Evolutionary conservation across 1,140 invertebrate species (phyloP), one percentile per base, ranked within the genome.

Genomic region (Galendromus occidentalis): DNA sequence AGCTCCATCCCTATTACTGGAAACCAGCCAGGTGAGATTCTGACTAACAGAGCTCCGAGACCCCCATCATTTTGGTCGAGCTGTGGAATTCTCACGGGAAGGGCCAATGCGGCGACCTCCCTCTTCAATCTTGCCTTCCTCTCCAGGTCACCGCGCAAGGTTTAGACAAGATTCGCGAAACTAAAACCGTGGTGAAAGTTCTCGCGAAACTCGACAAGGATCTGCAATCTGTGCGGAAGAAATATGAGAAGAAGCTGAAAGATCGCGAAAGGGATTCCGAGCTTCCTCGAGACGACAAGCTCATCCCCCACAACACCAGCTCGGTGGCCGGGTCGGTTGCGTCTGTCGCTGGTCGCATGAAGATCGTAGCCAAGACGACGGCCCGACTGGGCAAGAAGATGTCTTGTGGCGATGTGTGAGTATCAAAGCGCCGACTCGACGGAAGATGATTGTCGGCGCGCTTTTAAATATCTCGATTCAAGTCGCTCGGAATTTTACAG

Each of bases 191-290:
- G 2, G 82, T 81, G 33, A 89, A 93, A 69, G 88, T 90, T 70
- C 82, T 84, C 18, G 69, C 80, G 0, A 89, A 94, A 73, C 74
- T 91, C 20, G 87, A 91, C 42, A 88, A 91, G 72, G 92, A 93
- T 73, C 74, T 95, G 45, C 87, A 91, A 68, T 79, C 81, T 42
- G 72, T 94, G 47, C 79, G 82, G 47, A 87, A 89, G 72, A 93
- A 92, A 72, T 84, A 88, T 71, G 88, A 91, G 66, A 91, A 91
- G 77, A 91, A 91, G 76, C 81, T 82, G 18, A 68, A 69, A 2
- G 68, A 71, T 7, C 68, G 71, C 25, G 66, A 67, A 9, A 69
- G 71, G 33, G 69, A 71, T 28, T 64, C 71, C 0, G 69, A 72
- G 68, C 65, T 68, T 22, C 69, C 73, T 64, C 72, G 73, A 55